A percentile compares a stretch with the other conserved stretches of the same genome.
Conservation (phyloP, 2,113 vertebrate genomes). For the Corythornis madagascariensis region DNA sequence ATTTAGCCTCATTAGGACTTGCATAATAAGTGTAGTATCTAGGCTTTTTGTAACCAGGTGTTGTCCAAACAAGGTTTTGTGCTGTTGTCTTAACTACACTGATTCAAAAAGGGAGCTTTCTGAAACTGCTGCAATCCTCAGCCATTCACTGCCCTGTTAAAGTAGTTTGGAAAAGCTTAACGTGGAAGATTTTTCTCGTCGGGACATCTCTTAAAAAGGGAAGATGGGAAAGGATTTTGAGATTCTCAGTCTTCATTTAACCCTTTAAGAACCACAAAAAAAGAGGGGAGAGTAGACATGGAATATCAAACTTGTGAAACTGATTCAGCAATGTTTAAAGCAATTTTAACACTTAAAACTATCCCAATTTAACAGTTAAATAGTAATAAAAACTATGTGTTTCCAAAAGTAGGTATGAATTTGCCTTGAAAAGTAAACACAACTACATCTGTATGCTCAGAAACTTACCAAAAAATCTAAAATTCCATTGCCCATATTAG, state of each 20-base stretch:
- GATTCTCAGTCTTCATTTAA: not conserved
- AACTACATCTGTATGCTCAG: not conserved
- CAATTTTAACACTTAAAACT: not conserved
- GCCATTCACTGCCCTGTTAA: not conserved
- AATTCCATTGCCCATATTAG: not conserved
- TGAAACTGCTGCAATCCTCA: not conserved
- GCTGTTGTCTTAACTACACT: not conserved
- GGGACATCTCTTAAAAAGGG: not conserved
- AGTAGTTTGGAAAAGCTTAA: not conserved
- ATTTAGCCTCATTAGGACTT: constrained; percentile 2
- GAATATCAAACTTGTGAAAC: not conserved
- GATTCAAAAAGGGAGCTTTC: not conserved
- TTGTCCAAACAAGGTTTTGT: not conserved
- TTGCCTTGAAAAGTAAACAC: not conserved
- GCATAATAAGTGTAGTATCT: not conserved
- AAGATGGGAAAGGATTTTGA: not conserved
- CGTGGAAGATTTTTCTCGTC: not conserved
- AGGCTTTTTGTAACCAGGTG: constrained; percentile 39
- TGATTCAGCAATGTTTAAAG: not conserved
- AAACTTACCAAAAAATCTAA: not conserved
- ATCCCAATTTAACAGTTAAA: not conserved
- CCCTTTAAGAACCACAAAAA: not conserved
- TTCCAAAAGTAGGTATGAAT: not conserved
- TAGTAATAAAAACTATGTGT: not conserved
- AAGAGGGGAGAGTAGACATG: rapidly evolving